Evolutionary conservation across 2,888 invertebrate species (phyloP), one percentile per base, ranked within the genome.

Genomic region (Ectemnius lituratus): DNA sequence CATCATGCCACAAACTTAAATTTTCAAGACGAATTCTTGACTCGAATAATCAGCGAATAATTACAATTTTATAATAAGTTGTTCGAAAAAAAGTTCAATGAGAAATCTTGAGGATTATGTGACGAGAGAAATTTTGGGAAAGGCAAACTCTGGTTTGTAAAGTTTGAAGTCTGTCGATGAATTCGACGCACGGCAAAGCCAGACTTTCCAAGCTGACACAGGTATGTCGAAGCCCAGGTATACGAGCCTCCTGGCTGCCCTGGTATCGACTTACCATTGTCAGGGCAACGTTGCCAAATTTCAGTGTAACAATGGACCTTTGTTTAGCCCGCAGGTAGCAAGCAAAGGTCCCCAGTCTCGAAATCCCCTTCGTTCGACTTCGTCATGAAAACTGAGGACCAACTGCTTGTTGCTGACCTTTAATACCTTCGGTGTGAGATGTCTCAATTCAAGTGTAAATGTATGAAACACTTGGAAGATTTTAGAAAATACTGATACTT

Each of bases 191-290:
- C 57, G 65, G 64, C 61, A 49, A 56, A 63, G 69, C 57, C 61
- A 49, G 71, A 65, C 57, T 67, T 65, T 67, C 57, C 65, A 46
- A 68, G 64, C 60, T 28, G 73, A 58, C 65, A 65, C 78, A 78
- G 78, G 82, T 83, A 80, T 67, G 76, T 65, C 67, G 70, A 45
- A 75, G 73, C 73, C 75, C 79, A 47, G 46, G 74, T 83, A 80
- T 87, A 85, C 80, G 79, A 70, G 80, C 72, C 67, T 79, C 80
- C 78, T 79, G 85, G 79, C 52, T 52, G 79, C 81, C 79, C 80
- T 65, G 59, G 78, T 88, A 87, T 89, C 88, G 84, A 83, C 80
- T 89, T 89, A 88, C 88, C 86, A 83, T 83, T 83, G 83, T 83
- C 82, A 70, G 73, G 70, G 85, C 87, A 75, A 80, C 84, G 88